Base-by-base conservation (phyloP, 1,140 invertebrate genomes). In the Pseudachorutes palmiensis region DNA sequence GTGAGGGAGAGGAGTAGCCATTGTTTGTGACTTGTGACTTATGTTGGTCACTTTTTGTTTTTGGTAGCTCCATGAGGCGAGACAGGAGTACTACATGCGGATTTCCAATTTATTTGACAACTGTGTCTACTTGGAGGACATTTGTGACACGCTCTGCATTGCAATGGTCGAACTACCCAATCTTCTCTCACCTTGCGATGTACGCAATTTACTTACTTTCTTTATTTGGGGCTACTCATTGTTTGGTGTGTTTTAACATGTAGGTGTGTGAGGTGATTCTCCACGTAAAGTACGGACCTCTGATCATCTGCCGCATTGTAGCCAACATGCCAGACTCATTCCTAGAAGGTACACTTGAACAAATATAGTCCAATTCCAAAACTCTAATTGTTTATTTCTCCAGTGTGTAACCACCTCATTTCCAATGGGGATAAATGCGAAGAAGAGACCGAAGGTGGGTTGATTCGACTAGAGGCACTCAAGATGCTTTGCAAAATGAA, bases 251-350 rank as follows among this genome's bases (percentile, higher is more conserved):
- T n/a, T n/a, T n/a, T n/a, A n/a, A n/a, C n/a, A n/a, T n/a, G n/a
- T n/a, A 72, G 70, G 62, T 72, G 2, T 74, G 72, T 61, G 94
- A 98, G 81, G 90, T 91, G 0, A 77, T 98, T 3, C 80, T 98
- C 2, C 87, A 93, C 79, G 87, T 97, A 0, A 91, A 91, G 73
- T 90, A 95, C 80, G 94, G 94, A 0, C 85, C 89, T 57, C 84
- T 87, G 73, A 88, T 98, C 59, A 88, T 98, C 70, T 93, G 91
- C 75, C 88, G 84, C 81, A 90, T 79, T 84, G 94, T 75, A 83
- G 92, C 82, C 14, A 98, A 98, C 78, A 91, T 91, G 81, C 94
- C 94, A 3, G 94, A 97, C 75, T 88, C 86, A 75, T 95, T 97
- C 78, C 84, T 86, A 75, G 92, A 97, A 83, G 88, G 88, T 89